phyloP scores from a whole-genome alignment of 53 echinoderm and acorn worm species.

The Echinometra lucunter region DNA sequence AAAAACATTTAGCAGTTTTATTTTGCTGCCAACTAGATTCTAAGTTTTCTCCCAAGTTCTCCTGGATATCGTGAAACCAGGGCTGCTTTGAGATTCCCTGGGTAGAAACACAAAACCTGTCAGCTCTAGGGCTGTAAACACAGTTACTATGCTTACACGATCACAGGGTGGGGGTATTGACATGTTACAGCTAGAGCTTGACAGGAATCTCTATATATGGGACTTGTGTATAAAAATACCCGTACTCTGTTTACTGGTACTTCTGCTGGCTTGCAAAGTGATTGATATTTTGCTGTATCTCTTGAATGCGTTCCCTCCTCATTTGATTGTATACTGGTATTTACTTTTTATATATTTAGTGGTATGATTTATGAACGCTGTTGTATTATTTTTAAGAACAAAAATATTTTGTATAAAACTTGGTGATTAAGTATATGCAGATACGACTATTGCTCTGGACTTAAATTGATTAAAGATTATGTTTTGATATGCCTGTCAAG shows the following conservation, averaged over 20 bases:
- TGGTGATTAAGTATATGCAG: too few relatives aligned
- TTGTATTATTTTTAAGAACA: too few relatives aligned
- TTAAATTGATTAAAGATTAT: too few relatives aligned
- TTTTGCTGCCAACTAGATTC: neutral
- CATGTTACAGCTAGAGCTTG: neutral
- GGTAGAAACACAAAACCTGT: slow-evolving; percentile 32
- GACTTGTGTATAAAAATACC: slow-evolving; percentile 4
- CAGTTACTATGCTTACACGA: slow-evolving; percentile 22
- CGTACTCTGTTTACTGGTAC: neutral
- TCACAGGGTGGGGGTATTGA: slow-evolving; percentile 10
- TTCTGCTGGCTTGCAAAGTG: neutral
- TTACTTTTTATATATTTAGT: too few relatives aligned
- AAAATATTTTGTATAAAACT: too few relatives aligned
- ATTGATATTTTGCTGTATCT: neutral
- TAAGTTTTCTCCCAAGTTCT: neutral
- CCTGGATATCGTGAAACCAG: neutral
- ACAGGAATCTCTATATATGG: slow-evolving; percentile 4
- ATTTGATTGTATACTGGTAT: too few relatives aligned
- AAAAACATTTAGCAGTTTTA: too few relatives aligned
- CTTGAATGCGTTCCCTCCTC: neutral
- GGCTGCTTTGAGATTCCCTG: slow-evolving; percentile 22
- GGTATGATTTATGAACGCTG: too few relatives aligned
- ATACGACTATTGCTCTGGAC: too few relatives aligned
- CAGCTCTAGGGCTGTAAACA: slow-evolving; percentile 38
- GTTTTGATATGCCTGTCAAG: too few relatives aligned